Evolutionary conservation across 2,888 invertebrate genomes (phyloP).

Genomic region (Synanthedon tipuliformis): DNA sequence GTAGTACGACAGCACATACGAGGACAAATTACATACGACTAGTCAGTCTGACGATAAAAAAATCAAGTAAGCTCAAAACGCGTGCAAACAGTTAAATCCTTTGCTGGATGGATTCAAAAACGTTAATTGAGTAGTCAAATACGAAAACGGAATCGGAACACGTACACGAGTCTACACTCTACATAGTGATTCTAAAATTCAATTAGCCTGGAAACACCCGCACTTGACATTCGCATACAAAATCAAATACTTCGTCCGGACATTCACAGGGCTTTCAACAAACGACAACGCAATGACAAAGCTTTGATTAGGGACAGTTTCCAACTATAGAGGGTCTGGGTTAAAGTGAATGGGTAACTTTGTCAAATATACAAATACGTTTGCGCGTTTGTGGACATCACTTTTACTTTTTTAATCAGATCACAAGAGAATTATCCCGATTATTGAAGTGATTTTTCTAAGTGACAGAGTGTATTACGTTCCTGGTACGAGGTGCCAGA

Average conservation of each 20-base stretch:
- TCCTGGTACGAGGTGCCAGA: too few species aligned
- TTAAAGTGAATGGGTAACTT: too few species aligned
- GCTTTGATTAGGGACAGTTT: not conserved
- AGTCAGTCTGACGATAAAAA: too few species aligned
- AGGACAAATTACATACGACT: too few species aligned
- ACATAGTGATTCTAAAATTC: conserved; percentile 18
- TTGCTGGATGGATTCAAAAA: conserved; percentile 36
- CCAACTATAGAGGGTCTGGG: not conserved
- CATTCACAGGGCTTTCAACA: not conserved
- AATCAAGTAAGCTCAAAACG: not conserved
- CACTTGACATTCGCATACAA: not conserved
- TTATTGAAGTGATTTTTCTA: too few species aligned
- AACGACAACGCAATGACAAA: not conserved
- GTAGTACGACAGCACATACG: too few species aligned
- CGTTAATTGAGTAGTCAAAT: conserved; percentile 14
- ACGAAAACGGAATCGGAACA: conserved; percentile 12
- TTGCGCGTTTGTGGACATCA: too few species aligned
- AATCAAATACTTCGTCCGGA: not conserved
- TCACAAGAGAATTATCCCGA: too few species aligned
- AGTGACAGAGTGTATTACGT: too few species aligned
- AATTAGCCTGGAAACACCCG: conserved; percentile 21
- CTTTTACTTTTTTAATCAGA: too few species aligned
- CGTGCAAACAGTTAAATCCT: not conserved
- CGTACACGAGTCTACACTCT: not conserved
- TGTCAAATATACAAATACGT: too few species aligned